Evolutionary conservation across 2,797 vertebrate species (phyloP), one percentile per base, ranked within the genome.

Genomic region (Ctenochaetus hawaiiensis): DNA sequence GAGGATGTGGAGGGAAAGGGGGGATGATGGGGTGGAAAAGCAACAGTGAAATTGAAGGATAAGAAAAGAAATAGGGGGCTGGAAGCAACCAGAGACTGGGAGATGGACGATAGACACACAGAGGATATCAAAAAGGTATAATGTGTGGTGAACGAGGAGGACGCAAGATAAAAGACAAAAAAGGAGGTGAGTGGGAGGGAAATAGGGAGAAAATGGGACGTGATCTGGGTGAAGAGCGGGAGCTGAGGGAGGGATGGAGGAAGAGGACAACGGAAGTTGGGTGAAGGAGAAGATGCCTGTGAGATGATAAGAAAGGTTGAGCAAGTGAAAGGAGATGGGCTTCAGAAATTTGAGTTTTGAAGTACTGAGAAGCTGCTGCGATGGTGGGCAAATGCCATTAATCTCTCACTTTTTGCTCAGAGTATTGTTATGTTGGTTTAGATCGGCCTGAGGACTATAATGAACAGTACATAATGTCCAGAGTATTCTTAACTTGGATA

Each of bases 41-140:
- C 65, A 83, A 78, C 67, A 83, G 71, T 82, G 67, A 77, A 92
- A 87, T 54, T 84, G 77, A 84, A 84, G 88, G 79, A 84, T 87
- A 89, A 81, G 82, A 76, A 85, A 69, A 86, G 77, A 80, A 88
- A 91, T 63, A 56, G 75, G 53, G 67, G 65, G 72, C 70, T 77
- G 77, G 59, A 77, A 79, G 63, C 20, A 23, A 75, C 60, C 66
- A 67, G 62, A 80, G 71, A 78, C 11, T 37, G 71, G 47, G 60
- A 77, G 67, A 86, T 72, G 51, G 73, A 76, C 51, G 68, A 83
- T 68, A 78, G 81, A 85, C 79, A 80, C 72, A 61, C 69, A 71
- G 57, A 80, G 78, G 81, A 83, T 80, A 87, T 88, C 75, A 84
- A 72, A 85, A 64, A 66, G 70, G 62, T 74, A 81, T 83, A 75